Percentiles rank a stretch among this genome's conserved stretches.
Conservation (phyloP, 2,888 invertebrate species). For the Melipona beecheii region DNA sequence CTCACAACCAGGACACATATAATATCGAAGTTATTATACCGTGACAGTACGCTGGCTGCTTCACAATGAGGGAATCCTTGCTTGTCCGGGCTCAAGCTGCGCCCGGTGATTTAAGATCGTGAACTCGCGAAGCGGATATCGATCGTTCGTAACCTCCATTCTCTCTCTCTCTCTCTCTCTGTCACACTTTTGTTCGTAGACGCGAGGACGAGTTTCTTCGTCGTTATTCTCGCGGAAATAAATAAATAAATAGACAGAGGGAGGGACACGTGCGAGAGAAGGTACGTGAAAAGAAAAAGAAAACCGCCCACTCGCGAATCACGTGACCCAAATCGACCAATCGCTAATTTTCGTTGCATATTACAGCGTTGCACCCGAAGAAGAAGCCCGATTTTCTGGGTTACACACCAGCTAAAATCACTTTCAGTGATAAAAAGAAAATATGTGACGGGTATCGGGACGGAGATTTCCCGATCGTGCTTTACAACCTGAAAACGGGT, state of each 20-base stretch:
- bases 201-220: neutral
- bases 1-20: conserved; percentile 29
- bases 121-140: conserved; percentile 38
- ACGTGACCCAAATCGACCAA: no score
- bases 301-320: no score
- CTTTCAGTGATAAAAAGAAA: no score
- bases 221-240: neutral
- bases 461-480: neutral
- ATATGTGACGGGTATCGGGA: no score
- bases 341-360: no score
- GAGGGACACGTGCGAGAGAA: neutral
- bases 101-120: conserved; percentile 45
- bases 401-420: no score
- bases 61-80: conserved; percentile 44
- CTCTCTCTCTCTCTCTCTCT: neutral
- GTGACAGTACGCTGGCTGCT: conserved; percentile 49
- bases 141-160: neutral
- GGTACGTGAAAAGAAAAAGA: no score
- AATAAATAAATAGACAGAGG: neutral
- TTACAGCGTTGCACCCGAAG: no score
- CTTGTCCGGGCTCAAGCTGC: conserved; percentile 25
- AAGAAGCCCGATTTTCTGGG: no score
- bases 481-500: neutral
- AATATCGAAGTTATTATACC: conserved; percentile 50
- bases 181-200: neutral